A percentile compares a stretch with the other conserved stretches of the same genome.
Evolutionary conservation across 2,113 vertebrate species (phyloP).

Genomic region (Ibidorhyncha struthersii): DNA sequence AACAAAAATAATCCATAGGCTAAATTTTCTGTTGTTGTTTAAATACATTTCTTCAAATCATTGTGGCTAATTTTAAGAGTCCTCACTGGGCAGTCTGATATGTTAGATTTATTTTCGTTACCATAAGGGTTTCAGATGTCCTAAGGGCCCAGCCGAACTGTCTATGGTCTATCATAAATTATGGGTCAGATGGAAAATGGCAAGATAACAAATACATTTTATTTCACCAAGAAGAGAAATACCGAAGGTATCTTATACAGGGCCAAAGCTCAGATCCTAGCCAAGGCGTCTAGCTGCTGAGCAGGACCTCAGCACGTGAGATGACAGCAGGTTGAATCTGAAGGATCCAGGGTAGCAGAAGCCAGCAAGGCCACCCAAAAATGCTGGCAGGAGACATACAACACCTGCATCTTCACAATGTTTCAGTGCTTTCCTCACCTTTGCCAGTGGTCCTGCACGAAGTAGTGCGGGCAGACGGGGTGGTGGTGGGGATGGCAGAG

Average conservation of each 20-base stretch:
- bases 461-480: neutral
- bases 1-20: rapidly evolving
- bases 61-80: neutral
- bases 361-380: neutral
- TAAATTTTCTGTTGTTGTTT: neutral
- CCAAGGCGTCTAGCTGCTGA: neutral
- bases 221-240: neutral
- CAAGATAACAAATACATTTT: neutral
- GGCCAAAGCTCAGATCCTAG: neutral
- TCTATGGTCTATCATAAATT: neutral
- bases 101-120: neutral
- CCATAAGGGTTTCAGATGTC: neutral
- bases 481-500: neutral
- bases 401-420: neutral
- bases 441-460: neutral
- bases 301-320: neutral
- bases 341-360: neutral
- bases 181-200: neutral
- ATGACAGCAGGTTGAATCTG: neutral
- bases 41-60: neutral
- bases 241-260: neutral
- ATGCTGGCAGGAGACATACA: neutral
- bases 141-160: neutral
- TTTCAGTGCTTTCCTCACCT: too few relatives aligned
- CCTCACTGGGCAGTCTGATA: neutral